These are phyloP conservation scores for Apostichopus californicus DNA, from an alignment of 35 echinoderm and acorn worm genomes.

Conservation along the genomic window DNA sequence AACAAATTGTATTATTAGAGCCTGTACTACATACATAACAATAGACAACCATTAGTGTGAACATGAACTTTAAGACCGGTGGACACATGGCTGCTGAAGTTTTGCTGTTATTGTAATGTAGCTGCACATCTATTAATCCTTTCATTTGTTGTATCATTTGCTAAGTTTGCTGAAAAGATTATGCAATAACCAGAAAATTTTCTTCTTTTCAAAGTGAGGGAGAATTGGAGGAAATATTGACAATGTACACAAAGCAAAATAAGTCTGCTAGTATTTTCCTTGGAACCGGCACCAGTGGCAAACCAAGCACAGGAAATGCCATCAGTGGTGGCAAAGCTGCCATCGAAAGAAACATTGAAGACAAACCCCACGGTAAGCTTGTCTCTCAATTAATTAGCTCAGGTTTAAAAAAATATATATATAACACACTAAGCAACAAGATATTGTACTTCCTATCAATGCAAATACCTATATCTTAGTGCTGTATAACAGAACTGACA, in stretches of 20 bases:
- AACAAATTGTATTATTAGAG: no score
- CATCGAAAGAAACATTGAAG: neutral
- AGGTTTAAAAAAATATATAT: neutral
- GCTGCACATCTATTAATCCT: no score
- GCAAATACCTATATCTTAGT: no score
- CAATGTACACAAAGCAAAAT: conserved; percentile 95
- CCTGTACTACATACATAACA: no score
- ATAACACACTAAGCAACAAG: no score
- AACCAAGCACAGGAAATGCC: neutral
- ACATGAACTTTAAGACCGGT: neutral
- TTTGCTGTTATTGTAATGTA: no score
- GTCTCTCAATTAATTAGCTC: neutral
- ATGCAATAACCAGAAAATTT: neutral
- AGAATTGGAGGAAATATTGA: conserved; percentile 93
- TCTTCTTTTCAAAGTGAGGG: conserved; percentile 70
- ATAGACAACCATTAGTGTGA: no score
- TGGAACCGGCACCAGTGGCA: conserved; percentile 68
- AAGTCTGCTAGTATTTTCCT: conserved; percentile 99
- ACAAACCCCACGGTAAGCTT: conserved; percentile 21
- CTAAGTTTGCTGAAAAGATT: no score
- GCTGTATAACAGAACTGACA: no score
- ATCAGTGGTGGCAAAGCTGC: neutral
- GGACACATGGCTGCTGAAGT: no score
- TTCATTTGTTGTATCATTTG: no score
- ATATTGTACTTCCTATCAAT: no score